Evolutionary conservation across 2,113 vertebrate species (phyloP), one percentile per base, ranked within the genome.

Genomic region (Tor tambroides): DNA sequence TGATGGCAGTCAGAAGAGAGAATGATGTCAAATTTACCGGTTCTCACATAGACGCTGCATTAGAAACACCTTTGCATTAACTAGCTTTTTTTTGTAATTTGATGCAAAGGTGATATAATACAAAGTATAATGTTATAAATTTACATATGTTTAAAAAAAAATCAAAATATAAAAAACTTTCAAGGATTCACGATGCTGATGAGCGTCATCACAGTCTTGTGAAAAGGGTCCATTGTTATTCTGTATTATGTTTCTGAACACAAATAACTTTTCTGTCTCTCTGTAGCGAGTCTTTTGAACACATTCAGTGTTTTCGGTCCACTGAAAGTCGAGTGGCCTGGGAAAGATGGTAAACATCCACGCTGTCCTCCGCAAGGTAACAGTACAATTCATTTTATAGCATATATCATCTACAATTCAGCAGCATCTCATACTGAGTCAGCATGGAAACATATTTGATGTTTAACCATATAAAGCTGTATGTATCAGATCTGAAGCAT

Each of bases 311-410:
- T 96, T 2, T 99, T 99, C 92, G 98, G 98, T 85, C 96, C 97
- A 80, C 92, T 99, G 93, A 98, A 94, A 93, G 98, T 99, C 91
- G 97, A 99, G 91, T 99, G 98, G 98, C 98, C 98, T 87, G 98
- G 98, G 97, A 99, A 99, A 97, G 98, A 99, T 95, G 98, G 97
- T 90, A 99, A 98, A 93, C 98, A 99, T 93, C 98, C 97, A 77
- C 97, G 97, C 94, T 99, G 97, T 93, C 98, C 98, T 95, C 98
- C 98, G 91, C 99, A 99, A 99, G 98, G 98, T 99, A 99, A 98
- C 96, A 97, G 96, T 97, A 97, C 97, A 95, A 43, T 17, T 56
- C 19, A 15, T 46, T 63, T 43, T 63, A 59, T 59, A 59, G 54
- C 54, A 59, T 56, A 56, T 59, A 23, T 17, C 12, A 65, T 28